Percentiles rank a stretch among this genome's conserved stretches.
These are phyloP conservation scores for Butorides virescens DNA, from an alignment of 2,113 vertebrate genomes.

Conservation along the genomic window DNA sequence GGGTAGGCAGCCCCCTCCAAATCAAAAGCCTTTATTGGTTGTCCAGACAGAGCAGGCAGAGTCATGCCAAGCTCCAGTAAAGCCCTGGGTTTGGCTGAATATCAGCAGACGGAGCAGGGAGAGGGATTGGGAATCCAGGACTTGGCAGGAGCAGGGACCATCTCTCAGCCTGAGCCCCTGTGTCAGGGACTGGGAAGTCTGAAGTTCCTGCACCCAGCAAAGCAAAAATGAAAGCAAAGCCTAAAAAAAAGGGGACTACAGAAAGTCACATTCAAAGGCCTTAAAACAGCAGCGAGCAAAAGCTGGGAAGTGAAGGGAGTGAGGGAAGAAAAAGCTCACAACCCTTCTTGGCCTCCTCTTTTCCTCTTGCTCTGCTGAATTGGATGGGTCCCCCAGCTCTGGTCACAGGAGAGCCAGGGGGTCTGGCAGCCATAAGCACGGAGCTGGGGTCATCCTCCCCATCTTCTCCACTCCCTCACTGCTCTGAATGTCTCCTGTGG, in stretches of 20 bases:
- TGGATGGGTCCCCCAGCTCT: background rate
- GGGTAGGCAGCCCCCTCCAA: background rate
- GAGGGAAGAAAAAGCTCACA: background rate
- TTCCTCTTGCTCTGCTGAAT: background rate
- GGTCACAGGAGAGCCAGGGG: background rate
- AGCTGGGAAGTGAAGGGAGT: background rate
- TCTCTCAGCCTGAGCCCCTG: background rate
- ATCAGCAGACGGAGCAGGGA: background rate
- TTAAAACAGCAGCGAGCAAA: background rate
- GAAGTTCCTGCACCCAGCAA: background rate
- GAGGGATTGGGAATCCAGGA: background rate
- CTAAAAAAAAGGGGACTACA: background rate
- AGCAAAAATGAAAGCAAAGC: background rate
- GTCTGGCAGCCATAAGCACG: background rate
- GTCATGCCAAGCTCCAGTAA: background rate
- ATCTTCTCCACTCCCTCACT: background rate
- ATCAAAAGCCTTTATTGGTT: background rate
- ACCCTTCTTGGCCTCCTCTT: background rate
- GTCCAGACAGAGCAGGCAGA: background rate
- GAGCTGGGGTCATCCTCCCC: background rate
- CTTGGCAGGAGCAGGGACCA: background rate
- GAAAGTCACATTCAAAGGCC: background rate
- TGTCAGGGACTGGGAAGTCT: background rate
- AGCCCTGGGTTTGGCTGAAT: background rate
- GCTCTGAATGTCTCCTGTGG: background rate